Evolutionary conservation across 2,888 invertebrate genomes (phyloP).

Genomic region (Digitonthophagus gazella): DNA sequence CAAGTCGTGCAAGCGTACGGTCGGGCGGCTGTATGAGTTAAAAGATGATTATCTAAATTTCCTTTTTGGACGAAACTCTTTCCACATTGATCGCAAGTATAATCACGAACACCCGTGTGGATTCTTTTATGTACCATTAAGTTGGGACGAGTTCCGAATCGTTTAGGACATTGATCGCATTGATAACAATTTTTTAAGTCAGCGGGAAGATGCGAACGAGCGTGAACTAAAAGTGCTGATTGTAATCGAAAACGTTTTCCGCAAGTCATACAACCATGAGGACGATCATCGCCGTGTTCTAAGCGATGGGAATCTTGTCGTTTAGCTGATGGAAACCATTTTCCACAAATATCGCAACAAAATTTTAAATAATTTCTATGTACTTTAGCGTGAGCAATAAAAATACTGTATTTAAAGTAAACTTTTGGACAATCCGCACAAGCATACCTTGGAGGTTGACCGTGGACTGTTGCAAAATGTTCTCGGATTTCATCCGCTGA

Average conservation of each 20-base stretch:
- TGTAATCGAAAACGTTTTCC: slow-evolving; percentile 59
- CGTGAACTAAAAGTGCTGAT: slow-evolving; percentile 56
- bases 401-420: slow-evolving; percentile 61
- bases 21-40: slow-evolving; percentile 55
- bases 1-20: slow-evolving; percentile 55
- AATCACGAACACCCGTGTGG: slow-evolving; percentile 56
- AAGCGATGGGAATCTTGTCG: slow-evolving; percentile 50
- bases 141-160: slow-evolving; percentile 59
- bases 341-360: slow-evolving; percentile 56
- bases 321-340: slow-evolving; percentile 54
- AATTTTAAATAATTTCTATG: slow-evolving; percentile 63
- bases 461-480: slow-evolving; percentile 62
- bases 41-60: slow-evolving; percentile 57
- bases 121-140: slow-evolving; percentile 58
- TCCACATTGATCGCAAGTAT: slow-evolving; percentile 59
- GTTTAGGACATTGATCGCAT: slow-evolving; percentile 61
- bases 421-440: slow-evolving; percentile 67
- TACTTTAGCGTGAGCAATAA: slow-evolving; percentile 62
- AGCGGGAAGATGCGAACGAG: slow-evolving; percentile 57
- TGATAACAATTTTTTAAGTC: slow-evolving; percentile 57
- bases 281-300: slow-evolving; percentile 54
- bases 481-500: slow-evolving; percentile 56
- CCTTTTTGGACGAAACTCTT: slow-evolving; percentile 61
- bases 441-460: slow-evolving; percentile 61
- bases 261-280: slow-evolving; percentile 55